These are phyloP conservation scores for Nibea coibor DNA, from an alignment of 2,113 vertebrate genomes.

Conservation along the genomic window DNA sequence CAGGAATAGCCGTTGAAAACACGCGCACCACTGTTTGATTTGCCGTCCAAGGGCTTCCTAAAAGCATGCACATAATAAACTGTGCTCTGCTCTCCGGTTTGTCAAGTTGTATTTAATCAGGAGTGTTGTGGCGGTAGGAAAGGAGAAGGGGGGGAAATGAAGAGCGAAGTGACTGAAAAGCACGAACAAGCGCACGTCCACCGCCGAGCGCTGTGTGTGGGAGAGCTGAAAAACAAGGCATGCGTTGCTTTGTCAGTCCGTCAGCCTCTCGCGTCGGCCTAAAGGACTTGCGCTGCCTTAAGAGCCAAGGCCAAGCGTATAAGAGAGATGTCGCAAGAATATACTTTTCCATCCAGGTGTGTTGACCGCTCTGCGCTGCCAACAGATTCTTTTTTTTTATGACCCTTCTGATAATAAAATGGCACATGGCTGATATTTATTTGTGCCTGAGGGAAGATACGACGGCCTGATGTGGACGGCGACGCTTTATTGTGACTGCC, in stretches of 20 bases:
- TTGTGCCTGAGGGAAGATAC: not conserved
- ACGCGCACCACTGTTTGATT: slow-evolving; percentile 26
- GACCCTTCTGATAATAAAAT: not conserved
- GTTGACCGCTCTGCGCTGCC: not conserved
- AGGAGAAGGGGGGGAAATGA: not conserved
- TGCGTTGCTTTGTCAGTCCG: slow-evolving; percentile 32
- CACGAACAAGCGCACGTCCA: slow-evolving; percentile 8
- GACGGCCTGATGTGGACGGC: not conserved
- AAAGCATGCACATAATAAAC: slow-evolving; percentile 43
- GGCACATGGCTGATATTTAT: slow-evolving; percentile 17
- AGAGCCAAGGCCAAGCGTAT: not conserved
- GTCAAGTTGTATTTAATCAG: slow-evolving; percentile 7
- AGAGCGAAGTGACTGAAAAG: slow-evolving; percentile 1
- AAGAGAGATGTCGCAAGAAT: slow-evolving; percentile 20
- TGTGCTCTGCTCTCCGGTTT: not conserved
- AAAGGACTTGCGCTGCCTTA: slow-evolving; percentile 10
- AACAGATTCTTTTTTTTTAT: slow-evolving; percentile 23
- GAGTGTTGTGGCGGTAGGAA: not conserved
- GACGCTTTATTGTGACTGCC: slow-evolving; percentile 12
- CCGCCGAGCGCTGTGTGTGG: not conserved
- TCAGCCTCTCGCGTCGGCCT: not conserved
- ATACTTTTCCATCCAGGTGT: not conserved
- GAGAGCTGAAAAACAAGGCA: slow-evolving; percentile 22
- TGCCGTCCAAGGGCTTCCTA: slow-evolving; percentile 32
- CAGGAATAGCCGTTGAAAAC: slow-evolving; percentile 53